Base-by-base conservation (phyloP, 1,140 invertebrate genomes). In the Ganaspis sp. region DNA sequence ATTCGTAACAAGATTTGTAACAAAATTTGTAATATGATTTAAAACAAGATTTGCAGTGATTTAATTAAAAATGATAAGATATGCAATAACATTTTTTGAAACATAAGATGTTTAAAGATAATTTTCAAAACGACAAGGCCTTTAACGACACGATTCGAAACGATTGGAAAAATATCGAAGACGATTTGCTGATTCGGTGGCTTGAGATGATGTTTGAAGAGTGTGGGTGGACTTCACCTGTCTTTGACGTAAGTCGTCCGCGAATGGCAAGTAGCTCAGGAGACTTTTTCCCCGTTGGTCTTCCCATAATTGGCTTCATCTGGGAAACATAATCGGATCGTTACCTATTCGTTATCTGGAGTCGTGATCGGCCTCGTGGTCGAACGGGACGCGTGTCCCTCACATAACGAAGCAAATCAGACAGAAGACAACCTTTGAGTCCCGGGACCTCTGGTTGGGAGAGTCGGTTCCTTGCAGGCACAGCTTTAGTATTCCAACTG, bases 361-460 rank as follows among this genome's bases (percentile, higher is more conserved):
- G 80, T 86, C 86, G 84, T 79, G 82, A 85, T 83, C 78, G 80
- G 78, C 77, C 54, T 26, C 77, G 29, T 34, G 83, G 77, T 79
- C 75, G 84, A 81, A 81, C 76, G 80, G 78, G 76, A 73, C 80
- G 78, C 69, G 74, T 40, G 78, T 53, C 74, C 64, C 78, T 77
- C 79, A 77, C 81, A 80, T 87, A 87, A 87, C 86, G 85, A 86
- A 86, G 85, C 81, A 83, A 86, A 86, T 86, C 86, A 81, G 81
- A 79, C 71, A 49, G 69, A 29, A 38, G 69, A 26, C 53, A 26
- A 54, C 34, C 29, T 26, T 40, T 40, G 38, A 42, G 19, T 74
- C 54, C 49, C 53, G 23, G 54, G 54, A 69, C 37, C 40, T 45
- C 73, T 19, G 45, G 11, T n/a, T 40, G 38, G 15, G 72, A 19